phyloP scores from a whole-genome alignment of 2,797 vertebrate species.

The Hypotaenidia philippensis region DNA sequence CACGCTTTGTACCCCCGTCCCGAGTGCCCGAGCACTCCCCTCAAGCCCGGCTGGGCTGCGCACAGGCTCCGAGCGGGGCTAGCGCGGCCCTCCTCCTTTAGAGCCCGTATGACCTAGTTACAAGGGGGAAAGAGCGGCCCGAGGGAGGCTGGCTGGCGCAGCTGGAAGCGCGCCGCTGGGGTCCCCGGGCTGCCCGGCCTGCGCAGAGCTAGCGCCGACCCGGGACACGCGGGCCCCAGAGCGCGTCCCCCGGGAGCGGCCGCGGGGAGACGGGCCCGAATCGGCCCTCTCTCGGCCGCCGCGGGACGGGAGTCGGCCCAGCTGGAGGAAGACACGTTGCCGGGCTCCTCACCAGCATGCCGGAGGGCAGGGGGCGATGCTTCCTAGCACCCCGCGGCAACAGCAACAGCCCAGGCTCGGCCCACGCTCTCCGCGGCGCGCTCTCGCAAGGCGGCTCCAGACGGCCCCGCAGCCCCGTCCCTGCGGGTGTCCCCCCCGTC shows the following conservation, averaged over 20 bases:
- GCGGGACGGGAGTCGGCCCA: not conserved
- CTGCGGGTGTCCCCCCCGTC: not conserved
- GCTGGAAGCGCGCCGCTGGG: too few species aligned
- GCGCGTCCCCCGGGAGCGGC: not conserved
- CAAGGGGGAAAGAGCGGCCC: accelerated
- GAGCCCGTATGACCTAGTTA: accelerated
- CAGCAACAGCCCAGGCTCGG: not conserved
- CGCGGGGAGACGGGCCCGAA: too few species aligned
- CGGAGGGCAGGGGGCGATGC: not conserved
- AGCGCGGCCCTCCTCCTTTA: not conserved
- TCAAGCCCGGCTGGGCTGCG: too few species aligned
- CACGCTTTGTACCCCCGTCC: accelerated
- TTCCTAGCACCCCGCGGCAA: not conserved
- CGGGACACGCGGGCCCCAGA: too few species aligned
- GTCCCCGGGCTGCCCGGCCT: not conserved
- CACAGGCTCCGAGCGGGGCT: too few species aligned
- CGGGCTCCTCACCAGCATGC: not conserved
- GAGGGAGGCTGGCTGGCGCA: too few species aligned
- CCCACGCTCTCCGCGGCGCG: too few species aligned
- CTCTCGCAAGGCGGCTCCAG: not conserved
- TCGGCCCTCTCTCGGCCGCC: not conserved
- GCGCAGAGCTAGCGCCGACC: not conserved
- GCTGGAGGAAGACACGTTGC: not conserved
- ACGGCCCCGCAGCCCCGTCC: not conserved
- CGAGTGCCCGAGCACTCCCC: not conserved